Evolutionary conservation across 2,888 invertebrate species (phyloP).

Genomic region (Pediacus dermestoides): DNA sequence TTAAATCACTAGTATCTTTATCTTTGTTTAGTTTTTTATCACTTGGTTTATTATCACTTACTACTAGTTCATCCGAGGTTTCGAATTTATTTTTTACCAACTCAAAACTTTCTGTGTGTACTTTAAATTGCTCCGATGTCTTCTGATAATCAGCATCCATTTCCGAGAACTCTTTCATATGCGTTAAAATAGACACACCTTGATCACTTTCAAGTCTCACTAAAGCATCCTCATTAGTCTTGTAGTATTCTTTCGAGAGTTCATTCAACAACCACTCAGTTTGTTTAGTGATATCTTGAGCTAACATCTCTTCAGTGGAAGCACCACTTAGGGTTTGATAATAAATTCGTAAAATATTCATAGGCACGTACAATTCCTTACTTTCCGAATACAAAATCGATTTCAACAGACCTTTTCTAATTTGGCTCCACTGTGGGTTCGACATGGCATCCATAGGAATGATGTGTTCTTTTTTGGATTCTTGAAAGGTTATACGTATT

Average conservation of each 20-base stretch:
- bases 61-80: constrained; percentile 26
- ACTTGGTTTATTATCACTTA: constrained; percentile 21
- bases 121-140: constrained; percentile 27
- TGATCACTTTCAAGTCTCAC: constrained; percentile 30
- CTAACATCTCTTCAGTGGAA: constrained; percentile 32
- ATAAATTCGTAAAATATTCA: constrained; percentile 45
- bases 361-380: constrained; percentile 42
- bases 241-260: constrained; percentile 39
- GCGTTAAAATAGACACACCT: constrained; percentile 25
- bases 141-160: constrained; percentile 18
- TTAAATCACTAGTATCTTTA: constrained; percentile 17
- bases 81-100: constrained; percentile 24
- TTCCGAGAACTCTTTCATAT: constrained; percentile 25
- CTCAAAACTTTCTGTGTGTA: constrained; percentile 30
- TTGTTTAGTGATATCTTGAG: constrained; percentile 40
- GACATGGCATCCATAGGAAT: background rate
- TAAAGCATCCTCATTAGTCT: constrained; percentile 38
- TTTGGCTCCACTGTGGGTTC: constrained; percentile 38
- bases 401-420: constrained; percentile 42
- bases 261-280: constrained; percentile 45
- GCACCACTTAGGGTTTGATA: constrained; percentile 44
- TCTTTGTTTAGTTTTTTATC: constrained; percentile 17
- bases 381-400: constrained; percentile 42
- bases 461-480: constrained; percentile 10
- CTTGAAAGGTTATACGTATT: constrained; percentile 38